Conservation (phyloP, 2,888 invertebrate species). For the Microdon myrmicae region DNA sequence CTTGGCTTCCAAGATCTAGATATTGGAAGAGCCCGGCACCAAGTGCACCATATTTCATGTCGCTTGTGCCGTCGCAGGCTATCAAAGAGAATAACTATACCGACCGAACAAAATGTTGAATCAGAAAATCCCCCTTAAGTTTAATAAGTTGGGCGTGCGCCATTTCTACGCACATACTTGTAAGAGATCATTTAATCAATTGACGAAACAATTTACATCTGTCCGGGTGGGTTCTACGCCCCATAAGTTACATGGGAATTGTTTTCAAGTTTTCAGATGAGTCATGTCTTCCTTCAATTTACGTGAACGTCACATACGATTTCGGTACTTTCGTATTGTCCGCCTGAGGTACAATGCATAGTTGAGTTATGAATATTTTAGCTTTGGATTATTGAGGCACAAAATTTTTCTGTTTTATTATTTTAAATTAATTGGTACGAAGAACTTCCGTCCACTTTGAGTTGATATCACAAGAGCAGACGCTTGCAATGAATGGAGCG, state of each 20-base stretch:
- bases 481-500: conserved; percentile 11
- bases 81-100: background rate
- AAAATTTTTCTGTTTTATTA: conserved; percentile 19
- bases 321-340: conserved; percentile 25
- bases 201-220: conserved; percentile 26
- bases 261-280: conserved; percentile 21
- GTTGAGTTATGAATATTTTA: conserved; percentile 14
- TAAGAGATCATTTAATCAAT: conserved; percentile 43
- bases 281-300: conserved; percentile 19
- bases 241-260: conserved; percentile 11
- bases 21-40: no score
- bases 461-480: conserved; percentile 20
- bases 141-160: conserved; percentile 13
- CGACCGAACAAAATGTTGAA: conserved; percentile 3
- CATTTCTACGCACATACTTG: conserved; percentile 11
- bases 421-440: conserved; percentile 40
- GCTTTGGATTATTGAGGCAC: conserved; percentile 7
- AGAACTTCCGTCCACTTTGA: conserved; percentile 35
- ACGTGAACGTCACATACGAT: conserved; percentile 19
- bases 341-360: conserved; percentile 21
- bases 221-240: conserved; percentile 4
- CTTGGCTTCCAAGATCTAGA: no score
- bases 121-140: conserved; percentile 10
- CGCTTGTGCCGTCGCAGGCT: background rate
- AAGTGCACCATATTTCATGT: conserved; percentile 3